Percentiles rank a stretch among this genome's conserved stretches.
phyloP scores from a whole-genome alignment of 2,113 vertebrate species.

The Verasper variegatus region DNA sequence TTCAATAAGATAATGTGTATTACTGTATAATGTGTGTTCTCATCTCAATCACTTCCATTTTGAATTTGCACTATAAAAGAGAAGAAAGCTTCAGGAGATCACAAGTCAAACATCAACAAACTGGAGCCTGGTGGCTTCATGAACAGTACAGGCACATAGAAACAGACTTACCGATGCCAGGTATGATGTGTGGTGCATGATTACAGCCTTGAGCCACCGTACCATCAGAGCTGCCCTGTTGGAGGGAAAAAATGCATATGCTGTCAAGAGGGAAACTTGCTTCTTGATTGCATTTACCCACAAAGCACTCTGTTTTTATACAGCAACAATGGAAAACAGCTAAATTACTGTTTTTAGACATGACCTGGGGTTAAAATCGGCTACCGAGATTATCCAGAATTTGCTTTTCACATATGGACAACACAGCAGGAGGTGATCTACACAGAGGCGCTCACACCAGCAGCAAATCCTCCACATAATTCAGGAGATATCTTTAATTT shows the following conservation, averaged over 20 bases:
- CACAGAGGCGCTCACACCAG: too few relatives aligned
- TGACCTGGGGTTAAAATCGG: too few relatives aligned
- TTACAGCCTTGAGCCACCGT: constrained; percentile 93
- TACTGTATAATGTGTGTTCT: too few relatives aligned
- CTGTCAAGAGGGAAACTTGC: not conserved
- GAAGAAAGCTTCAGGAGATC: not conserved
- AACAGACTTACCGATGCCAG: constrained; percentile 91
- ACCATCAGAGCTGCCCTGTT: constrained; percentile 91
- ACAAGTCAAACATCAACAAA: not conserved
- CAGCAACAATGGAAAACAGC: not conserved
- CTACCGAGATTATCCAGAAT: too few relatives aligned
- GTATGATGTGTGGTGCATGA: constrained; percentile 94
- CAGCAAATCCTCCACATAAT: too few relatives aligned
- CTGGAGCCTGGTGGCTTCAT: not conserved
- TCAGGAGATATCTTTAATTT: too few relatives aligned
- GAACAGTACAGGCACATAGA: not conserved
- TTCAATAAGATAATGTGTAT: too few relatives aligned
- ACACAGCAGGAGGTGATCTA: too few relatives aligned
- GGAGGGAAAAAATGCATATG: not conserved
- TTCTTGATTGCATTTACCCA: not conserved
- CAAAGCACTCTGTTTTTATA: too few relatives aligned
- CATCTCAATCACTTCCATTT: not conserved
- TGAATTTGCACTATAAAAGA: not conserved
- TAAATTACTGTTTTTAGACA: too few relatives aligned
- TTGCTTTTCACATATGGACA: too few relatives aligned